Evolutionary conservation across 1,140 invertebrate species (phyloP).

Genomic region (Oryzaephilus surinamensis): DNA sequence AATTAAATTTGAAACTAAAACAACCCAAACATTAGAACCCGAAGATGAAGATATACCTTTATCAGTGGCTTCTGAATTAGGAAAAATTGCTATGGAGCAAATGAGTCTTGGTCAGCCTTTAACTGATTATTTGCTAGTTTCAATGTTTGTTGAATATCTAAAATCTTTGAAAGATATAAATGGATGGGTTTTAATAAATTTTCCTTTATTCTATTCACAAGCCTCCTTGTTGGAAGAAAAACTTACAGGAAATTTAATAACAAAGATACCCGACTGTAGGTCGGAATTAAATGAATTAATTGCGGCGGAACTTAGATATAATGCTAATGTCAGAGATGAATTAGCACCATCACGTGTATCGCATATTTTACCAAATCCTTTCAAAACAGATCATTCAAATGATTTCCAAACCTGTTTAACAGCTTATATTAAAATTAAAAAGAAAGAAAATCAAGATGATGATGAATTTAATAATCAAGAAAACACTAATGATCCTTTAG

Average conservation of each 20-base stretch:
- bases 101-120: conserved; percentile 42
- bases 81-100: conserved; percentile 43
- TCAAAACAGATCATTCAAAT: conserved; percentile 3
- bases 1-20: too few relatives aligned
- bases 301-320: too few relatives aligned
- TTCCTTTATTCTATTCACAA: conserved; percentile 45
- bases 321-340: too few relatives aligned
- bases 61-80: conserved; percentile 47
- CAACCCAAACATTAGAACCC: too few relatives aligned
- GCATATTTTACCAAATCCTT: conserved; percentile 17
- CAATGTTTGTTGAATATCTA: conserved; percentile 48
- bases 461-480: conserved; percentile 26
- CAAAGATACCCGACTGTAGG: too few relatives aligned
- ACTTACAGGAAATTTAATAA: conserved; percentile 16
- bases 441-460: conserved; percentile 34
- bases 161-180: conserved; percentile 38
- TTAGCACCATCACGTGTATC: too few relatives aligned
- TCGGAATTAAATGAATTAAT: too few relatives aligned
- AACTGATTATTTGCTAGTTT: conserved; percentile 41
- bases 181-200: conserved; percentile 52
- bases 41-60: too few relatives aligned
- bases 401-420: conserved; percentile 43
- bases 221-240: conserved; percentile 43
- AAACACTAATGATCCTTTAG: conserved; percentile 40
- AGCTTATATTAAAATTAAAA: conserved; percentile 41